phyloP scores from a whole-genome alignment of 2,888 invertebrate species.

The Ptycholaimellus sp. region DNA sequence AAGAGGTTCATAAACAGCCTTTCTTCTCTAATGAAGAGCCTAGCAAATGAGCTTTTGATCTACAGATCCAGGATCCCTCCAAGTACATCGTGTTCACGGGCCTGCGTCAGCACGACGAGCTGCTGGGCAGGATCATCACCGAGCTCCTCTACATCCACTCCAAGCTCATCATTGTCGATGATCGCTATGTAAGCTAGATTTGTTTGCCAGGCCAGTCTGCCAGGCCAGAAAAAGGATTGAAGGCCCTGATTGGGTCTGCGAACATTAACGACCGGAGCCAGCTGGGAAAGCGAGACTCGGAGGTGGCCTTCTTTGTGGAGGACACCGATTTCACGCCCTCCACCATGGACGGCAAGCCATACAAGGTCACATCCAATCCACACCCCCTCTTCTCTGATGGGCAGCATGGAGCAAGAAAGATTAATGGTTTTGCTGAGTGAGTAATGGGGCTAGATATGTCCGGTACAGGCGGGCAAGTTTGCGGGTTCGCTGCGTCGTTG shows the following conservation, averaged over 20 bases:
- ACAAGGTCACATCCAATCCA: no score
- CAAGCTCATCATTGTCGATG: slow-evolving; percentile 73
- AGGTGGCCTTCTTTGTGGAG: slow-evolving; percentile 46
- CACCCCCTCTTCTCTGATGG: no score
- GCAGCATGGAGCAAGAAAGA: no score
- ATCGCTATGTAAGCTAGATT: no score
- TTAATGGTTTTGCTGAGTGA: no score
- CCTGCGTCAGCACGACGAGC: slow-evolving; percentile 23
- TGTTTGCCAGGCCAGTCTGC: no score
- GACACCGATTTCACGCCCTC: slow-evolving; percentile 40
- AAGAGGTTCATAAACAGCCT: not conserved
- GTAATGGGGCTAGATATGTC: no score
- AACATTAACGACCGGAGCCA: slow-evolving; percentile 84
- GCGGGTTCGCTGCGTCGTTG: slow-evolving; percentile 55
- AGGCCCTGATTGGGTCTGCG: slow-evolving; percentile 78
- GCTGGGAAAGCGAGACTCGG: slow-evolving; percentile 71
- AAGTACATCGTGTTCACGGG: slow-evolving; percentile 29
- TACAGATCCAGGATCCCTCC: slow-evolving; percentile 17
- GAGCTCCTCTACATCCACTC: slow-evolving; percentile 87
- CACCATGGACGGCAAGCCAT: slow-evolving; percentile 50
- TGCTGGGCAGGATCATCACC: slow-evolving; percentile 37
- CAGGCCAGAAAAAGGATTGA: no score
- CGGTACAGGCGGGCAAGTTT: slow-evolving; percentile 59
- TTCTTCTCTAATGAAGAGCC: not conserved
- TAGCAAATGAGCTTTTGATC: not conserved